Base-by-base conservation (phyloP, 2,888 invertebrate species). In the Mechanitis messenoides region DNA sequence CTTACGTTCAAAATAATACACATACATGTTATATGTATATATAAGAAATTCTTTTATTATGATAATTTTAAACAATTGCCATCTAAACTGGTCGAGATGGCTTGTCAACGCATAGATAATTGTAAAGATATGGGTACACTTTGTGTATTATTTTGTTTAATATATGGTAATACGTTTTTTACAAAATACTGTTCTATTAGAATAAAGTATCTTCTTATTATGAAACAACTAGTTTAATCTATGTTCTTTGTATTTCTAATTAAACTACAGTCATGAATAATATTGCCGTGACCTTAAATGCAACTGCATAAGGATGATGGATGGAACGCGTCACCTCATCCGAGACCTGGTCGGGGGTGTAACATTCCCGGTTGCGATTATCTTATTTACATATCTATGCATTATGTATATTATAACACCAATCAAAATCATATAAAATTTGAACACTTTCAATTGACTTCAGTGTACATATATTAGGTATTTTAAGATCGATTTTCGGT, bases 301-400 rank as follows among this genome's bases (percentile, higher is more conserved):
- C 50, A 50, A 50, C 50, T 57, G 60, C 60, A 60, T 56, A 56
- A 60, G 53, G 56, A 56, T 62, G 62, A 64, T 60, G 64, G 62
- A 64, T 62, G 54, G 61, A n/a, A 31, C 45, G 53, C 65, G 57
- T 65, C 65, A 62, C 60, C 56, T 53, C 3, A 33, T 53, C 46
- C 45, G 59, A 33, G 11, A 33, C 33, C 53, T n/a, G 57, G 45
- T 33, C 61, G 62, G 59, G 59, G 62, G 62, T 62, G 62, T 62
- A 59, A 50, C 28, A 47, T n/a, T 57, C 56, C 60, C 56, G 54
- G 45, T 45, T 45, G 33, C 60, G 35, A 60, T 60, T 60, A 60
- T 60, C 31, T 55, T 60, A 56, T 56, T 60, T 6, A 35, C 35
- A 5, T 35, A 3, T 35, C 35, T 35, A 6, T 35, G 1, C 35